phyloP scores from a whole-genome alignment of 2,797 vertebrate species.

The Mareca strepera region DNA sequence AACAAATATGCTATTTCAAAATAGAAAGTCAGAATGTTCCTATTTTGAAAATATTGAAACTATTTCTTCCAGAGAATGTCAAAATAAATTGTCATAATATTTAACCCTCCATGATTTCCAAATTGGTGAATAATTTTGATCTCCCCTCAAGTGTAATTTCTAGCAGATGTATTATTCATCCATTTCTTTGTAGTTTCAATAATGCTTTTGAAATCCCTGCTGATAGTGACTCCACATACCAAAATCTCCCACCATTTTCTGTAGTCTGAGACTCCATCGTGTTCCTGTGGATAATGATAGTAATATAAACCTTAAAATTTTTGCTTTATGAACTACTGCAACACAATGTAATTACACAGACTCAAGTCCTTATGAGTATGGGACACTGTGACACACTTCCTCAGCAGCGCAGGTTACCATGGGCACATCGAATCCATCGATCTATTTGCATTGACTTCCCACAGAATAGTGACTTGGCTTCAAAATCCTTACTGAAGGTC shows the following conservation, averaged over 20 bases:
- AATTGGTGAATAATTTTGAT: conserved; percentile 19
- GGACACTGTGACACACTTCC: neutral
- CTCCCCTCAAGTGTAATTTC: neutral
- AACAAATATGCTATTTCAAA: conserved; percentile 30
- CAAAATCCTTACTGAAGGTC: neutral
- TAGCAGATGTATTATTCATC: neutral
- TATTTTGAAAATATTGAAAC: conserved; percentile 35
- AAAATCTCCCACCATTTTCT: neutral
- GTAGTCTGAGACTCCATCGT: neutral
- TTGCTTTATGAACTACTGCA: neutral
- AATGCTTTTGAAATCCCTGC: neutral
- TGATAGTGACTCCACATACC: neutral
- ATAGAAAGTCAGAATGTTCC: neutral
- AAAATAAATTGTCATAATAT: conserved; percentile 51
- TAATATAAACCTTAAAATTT: neutral
- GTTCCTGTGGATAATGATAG: neutral
- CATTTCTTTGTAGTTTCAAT: neutral
- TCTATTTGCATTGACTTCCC: neutral
- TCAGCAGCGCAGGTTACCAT: neutral
- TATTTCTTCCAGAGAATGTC: neutral
- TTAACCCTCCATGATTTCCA: conserved; percentile 20
- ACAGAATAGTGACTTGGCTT: neutral
- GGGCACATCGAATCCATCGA: neutral
- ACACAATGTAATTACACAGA: neutral
- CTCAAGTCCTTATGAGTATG: neutral